phyloP scores from a whole-genome alignment of 37 sponge, comb jelly and placozoan species.

The Lycopodina hypogea region DNA sequence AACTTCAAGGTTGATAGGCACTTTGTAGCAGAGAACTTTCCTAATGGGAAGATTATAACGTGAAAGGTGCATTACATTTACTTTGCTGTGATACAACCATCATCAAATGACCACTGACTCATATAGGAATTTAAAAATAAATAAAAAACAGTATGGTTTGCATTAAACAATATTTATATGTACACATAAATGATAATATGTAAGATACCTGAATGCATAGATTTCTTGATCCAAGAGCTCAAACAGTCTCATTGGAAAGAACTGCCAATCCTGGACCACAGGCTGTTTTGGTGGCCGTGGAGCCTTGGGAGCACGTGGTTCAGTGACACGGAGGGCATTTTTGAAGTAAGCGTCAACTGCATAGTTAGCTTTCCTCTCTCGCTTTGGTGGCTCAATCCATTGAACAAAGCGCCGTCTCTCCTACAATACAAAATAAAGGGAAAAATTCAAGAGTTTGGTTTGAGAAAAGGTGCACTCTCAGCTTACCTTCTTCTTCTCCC shows the following conservation, averaged over 20 bases:
- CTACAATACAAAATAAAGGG: background rate
- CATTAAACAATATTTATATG: too few relatives aligned
- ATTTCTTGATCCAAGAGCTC: conserved; percentile 97
- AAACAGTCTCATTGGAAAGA: conserved; percentile 93
- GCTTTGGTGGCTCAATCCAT: conserved; percentile 99
- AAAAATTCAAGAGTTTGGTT: background rate
- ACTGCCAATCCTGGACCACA: conserved; percentile 95
- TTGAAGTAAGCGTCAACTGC: conserved; percentile 96
- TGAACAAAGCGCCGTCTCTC: conserved; percentile 51
- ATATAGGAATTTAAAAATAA: background rate
- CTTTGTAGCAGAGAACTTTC: conserved; percentile 26
- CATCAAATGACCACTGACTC: background rate
- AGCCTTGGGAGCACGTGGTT: conserved; percentile 95
- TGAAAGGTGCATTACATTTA: too few relatives aligned
- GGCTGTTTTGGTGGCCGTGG: conserved; percentile 99
- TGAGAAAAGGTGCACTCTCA: background rate
- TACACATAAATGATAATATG: too few relatives aligned
- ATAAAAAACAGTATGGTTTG: too few relatives aligned
- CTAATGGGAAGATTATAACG: background rate
- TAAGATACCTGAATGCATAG: conserved; percentile 64
- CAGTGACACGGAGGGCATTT: conserved; percentile 90
- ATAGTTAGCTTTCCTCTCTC: conserved; percentile 96
- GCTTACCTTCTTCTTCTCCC: conserved; percentile 77
- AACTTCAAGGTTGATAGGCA: conserved; percentile 85
- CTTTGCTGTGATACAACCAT: too few relatives aligned